A percentile compares a stretch with the other conserved stretches of the same genome.
phyloP scores from a whole-genome alignment of 2,797 vertebrate species.

The Peromyscus melanophrys region DNA sequence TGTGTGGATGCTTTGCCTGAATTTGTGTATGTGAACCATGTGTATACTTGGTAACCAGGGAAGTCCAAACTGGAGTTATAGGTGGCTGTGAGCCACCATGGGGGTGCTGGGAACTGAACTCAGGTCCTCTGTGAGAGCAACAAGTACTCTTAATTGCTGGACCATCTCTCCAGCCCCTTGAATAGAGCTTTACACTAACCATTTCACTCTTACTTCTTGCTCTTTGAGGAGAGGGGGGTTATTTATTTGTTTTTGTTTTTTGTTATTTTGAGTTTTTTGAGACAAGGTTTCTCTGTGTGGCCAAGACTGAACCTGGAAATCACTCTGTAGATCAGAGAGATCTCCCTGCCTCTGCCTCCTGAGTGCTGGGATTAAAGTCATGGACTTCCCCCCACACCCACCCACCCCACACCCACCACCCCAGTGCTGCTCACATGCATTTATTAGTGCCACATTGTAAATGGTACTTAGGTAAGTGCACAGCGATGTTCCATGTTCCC shows the following conservation, averaged over 20 bases:
- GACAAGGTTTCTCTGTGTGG: background rate
- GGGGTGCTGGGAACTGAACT: background rate
- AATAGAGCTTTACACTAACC: background rate
- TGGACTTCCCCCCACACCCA: no score
- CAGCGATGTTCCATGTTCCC: background rate
- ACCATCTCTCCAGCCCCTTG: background rate
- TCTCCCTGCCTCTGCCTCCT: no score
- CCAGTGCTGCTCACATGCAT: no score
- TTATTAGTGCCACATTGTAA: background rate
- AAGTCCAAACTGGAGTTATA: background rate
- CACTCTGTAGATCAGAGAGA: no score
- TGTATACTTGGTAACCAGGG: background rate
- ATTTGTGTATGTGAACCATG: background rate
- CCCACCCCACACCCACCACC: no score
- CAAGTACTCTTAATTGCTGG: background rate
- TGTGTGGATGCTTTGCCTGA: background rate
- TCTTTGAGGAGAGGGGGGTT: background rate
- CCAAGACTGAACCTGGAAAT: no score
- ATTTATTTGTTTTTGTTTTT: background rate
- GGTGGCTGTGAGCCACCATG: background rate
- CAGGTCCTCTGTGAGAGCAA: background rate
- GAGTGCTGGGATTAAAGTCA: no score
- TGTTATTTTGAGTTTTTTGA: no score
- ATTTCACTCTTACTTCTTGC: background rate
- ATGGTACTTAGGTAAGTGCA: no score